Base-by-base conservation (phyloP, 2,888 invertebrate genomes). In the Ormyrus nitidulus region DNA sequence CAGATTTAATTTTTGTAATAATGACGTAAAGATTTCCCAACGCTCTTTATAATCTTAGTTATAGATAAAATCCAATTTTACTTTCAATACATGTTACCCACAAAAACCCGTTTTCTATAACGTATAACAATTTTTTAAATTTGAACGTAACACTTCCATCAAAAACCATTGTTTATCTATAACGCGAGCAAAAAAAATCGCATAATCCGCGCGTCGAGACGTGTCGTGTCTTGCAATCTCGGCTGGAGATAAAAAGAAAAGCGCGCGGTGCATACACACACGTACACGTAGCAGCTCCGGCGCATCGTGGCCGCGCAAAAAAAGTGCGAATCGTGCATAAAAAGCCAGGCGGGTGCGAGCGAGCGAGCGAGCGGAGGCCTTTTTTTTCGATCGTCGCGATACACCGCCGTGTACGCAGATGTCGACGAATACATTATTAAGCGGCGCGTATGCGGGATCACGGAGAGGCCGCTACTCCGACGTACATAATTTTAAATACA, bases 171-270 rank as follows among this genome's bases (percentile, higher is more conserved):
- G 59, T 71, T 61, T 71, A 71, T 72, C 56, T 71, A 51, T 11
- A 9, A 54, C 7, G 19, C 49, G 13, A 44, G 49, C 7, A 71
- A 54, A 76, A 69, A 78, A 70, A 74, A 49, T 58, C 59, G 71
- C 76, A 56, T 69, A 77, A 77, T 69, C 56, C 48, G 9, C 64
- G 51, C 49, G 2, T 19, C 51, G 64, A 84, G 84, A 86, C 89
- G 88, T 89, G 89, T 86, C 86, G 75, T 87, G 87, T 88, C 89
- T 87, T 84, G 83, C 72, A 80, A 89, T 89, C 88, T 88, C 51
- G 46, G 0, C 54, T 0, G 49, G 44, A 49, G 62, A 46, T 77
- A 82, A 78, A 78, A 77, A 73, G 79, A 56, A 79, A 34, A 83
- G 71, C 69, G 53, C 72, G 61, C 56, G 53, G n/a, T n/a, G 61